Evolutionary conservation across 2,113 vertebrate species (phyloP).

Genomic region (Oncorhynchus keta): DNA sequence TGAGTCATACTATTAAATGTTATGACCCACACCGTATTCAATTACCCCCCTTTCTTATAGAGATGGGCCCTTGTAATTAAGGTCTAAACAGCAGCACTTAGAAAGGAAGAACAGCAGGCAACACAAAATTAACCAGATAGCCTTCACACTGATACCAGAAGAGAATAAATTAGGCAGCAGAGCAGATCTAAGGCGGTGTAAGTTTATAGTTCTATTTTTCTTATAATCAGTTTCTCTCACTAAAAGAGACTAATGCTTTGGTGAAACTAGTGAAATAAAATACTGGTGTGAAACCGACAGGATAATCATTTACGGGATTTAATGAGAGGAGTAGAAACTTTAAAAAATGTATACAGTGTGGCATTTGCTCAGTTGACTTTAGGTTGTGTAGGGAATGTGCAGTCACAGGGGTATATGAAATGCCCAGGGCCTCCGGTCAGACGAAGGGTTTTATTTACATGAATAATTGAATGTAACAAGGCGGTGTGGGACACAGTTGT

Average conservation of each 20-base stretch:
- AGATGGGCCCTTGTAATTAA: slow-evolving; percentile 48
- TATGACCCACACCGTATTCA: slow-evolving; percentile 57
- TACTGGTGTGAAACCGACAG: slow-evolving; percentile 40
- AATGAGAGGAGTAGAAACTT: slow-evolving; percentile 15
- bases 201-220: slow-evolving; percentile 45
- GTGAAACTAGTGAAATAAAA: slow-evolving; percentile 53
- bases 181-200: background rate
- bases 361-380: slow-evolving; percentile 35
- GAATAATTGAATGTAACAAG: slow-evolving; percentile 46
- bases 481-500: slow-evolving; percentile 26
- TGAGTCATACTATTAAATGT: slow-evolving; percentile 68
- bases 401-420: slow-evolving; percentile 29
- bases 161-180: slow-evolving; percentile 4
- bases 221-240: slow-evolving; percentile 25
- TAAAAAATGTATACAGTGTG: slow-evolving; percentile 39
- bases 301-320: slow-evolving; percentile 55
- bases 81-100: slow-evolving; percentile 37
- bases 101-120: slow-evolving; percentile 26
- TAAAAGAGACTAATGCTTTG: slow-evolving; percentile 48
- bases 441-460: slow-evolving; percentile 41
- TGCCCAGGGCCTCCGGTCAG: slow-evolving; percentile 30
- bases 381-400: slow-evolving; percentile 5
- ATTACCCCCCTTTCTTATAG: slow-evolving; percentile 41
- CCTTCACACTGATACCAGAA: background rate
- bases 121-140: slow-evolving; percentile 45